These are phyloP conservation scores for Drosophila ohnishii DNA, from an alignment of 1,140 invertebrate genomes.

Conservation along the genomic window DNA sequence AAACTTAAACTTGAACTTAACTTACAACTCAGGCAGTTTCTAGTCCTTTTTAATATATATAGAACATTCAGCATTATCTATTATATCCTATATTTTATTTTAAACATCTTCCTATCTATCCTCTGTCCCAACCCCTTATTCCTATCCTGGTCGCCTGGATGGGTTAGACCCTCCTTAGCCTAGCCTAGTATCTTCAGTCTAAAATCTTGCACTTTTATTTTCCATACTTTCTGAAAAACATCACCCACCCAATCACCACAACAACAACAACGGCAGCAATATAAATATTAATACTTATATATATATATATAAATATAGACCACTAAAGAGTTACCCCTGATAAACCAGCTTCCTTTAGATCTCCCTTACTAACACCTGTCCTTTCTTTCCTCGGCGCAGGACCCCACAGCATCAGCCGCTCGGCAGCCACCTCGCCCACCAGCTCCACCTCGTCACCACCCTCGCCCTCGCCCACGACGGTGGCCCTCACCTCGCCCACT, in stretches of 20 bases:
- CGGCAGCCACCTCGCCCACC: slow-evolving; percentile 80
- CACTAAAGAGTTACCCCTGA: neutral
- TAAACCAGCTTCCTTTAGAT: too few species aligned
- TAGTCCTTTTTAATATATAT: slow-evolving; percentile 36
- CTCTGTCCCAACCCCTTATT: neutral
- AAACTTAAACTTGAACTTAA: slow-evolving; percentile 8
- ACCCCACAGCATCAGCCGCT: slow-evolving; percentile 77
- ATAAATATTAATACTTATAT: slow-evolving; percentile 18
- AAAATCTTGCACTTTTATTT: slow-evolving; percentile 73
- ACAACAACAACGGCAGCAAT: slow-evolving; percentile 22
- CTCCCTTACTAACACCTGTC: slow-evolving; percentile 38
- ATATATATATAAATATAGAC: slow-evolving; percentile 1
- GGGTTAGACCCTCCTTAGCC: slow-evolving; percentile 3
- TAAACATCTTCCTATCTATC: slow-evolving; percentile 40
- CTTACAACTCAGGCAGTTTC: slow-evolving; percentile 35
- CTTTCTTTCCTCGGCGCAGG: slow-evolving; percentile 64
- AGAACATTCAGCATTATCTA: slow-evolving; percentile 43
- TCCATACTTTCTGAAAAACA: slow-evolving; percentile 61
- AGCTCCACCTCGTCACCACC: slow-evolving; percentile 82
- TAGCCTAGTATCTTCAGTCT: slow-evolving; percentile 39
- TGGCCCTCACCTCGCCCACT: slow-evolving; percentile 72
- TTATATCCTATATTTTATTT: slow-evolving; percentile 38
- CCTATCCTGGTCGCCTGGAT: slow-evolving; percentile 9
- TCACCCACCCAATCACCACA: neutral
- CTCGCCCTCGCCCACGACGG: slow-evolving; percentile 67